Evolutionary conservation across 2,888 invertebrate genomes (phyloP), one percentile per base, ranked within the genome.

Genomic region (Norana najaformis): DNA sequence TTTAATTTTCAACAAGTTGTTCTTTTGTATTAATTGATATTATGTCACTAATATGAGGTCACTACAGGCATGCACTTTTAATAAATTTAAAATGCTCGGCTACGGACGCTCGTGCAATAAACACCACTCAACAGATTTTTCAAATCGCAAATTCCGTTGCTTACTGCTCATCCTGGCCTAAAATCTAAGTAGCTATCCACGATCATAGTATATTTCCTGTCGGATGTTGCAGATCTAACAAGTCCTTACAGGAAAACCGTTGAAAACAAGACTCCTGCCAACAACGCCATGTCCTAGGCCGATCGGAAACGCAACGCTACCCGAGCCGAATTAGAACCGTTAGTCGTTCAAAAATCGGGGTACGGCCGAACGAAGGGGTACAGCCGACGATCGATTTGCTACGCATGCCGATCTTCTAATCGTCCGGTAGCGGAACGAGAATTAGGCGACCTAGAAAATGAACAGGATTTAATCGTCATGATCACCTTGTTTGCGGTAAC

Each of bases 401-500:
- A 69, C n/a, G n/a, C 69, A 69, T 69, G 30, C 69, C 69, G 69
- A 69, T 11, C 4, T 69, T 69, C 69, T n/a, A 69, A 69, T 69
- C 69, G 69, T 69, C 69, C 69, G 69, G 69, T 69, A 69, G 8
- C 69, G 8, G 69, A n/a, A 69, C 69, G n/a, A 69, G 30, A 69
- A 69, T 69, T 69, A 69, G n/a, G 69, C 69, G 69, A 69, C 69
- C 69, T 69, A 69, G n/a, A 69, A 69, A 69, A 69, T 69, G 69
- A 69, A 69, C 30, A 69, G 69, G 69, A 69, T 69, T 69, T 85
- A 37, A 85, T 85, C 36, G 85, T 85, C 85, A 37, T 85, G 35
- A 37, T 85, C 85, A 85, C 85, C 85, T 85, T 85, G 85, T 85
- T 85, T 85, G 85, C 85, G 23, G 85, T 37, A 85, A 85, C 85